Conservation (phyloP, 2,113 vertebrate species). For the Plestiodon gilberti region DNA sequence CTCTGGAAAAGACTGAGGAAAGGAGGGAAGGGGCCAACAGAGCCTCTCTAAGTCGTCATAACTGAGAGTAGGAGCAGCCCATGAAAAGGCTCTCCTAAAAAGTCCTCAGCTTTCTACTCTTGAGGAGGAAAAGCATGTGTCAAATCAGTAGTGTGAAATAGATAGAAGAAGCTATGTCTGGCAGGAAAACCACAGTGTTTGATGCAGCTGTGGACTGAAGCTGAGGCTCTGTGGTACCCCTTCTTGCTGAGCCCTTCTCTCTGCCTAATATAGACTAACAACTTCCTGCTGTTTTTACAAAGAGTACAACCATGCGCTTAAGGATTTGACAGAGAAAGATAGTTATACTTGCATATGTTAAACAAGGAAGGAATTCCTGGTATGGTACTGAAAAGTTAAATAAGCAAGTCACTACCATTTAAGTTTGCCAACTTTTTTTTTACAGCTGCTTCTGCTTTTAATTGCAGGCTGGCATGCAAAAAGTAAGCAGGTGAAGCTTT, state of each 20-base stretch:
- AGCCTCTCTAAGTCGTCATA: too few species aligned
- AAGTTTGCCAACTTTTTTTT: not conserved
- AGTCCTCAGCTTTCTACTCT: not conserved
- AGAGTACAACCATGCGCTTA: not conserved
- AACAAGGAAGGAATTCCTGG: constrained; percentile 18
- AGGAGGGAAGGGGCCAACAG: not conserved
- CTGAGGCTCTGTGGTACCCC: not conserved
- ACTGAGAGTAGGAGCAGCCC: not conserved
- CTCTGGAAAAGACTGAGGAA: not conserved
- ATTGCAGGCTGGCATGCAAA: not conserved
- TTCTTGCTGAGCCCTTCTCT: not conserved
- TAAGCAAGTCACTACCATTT: not conserved
- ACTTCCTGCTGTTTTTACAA: constrained; percentile 27
- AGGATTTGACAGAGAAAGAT: constrained; percentile 10
- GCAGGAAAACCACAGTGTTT: constrained; percentile 27
- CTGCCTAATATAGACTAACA: not conserved
- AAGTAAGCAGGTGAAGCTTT: not conserved
- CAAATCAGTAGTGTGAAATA: not conserved
- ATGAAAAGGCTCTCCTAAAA: not conserved
- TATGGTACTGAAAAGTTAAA: constrained; percentile 3
- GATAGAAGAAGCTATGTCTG: not conserved
- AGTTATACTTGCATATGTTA: not conserved
- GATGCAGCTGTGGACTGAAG: not conserved
- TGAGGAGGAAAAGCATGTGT: not conserved
- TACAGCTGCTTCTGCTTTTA: not conserved